Evolutionary conservation across 2,113 vertebrate species (phyloP).

Genomic region (Uria lomvia): DNA sequence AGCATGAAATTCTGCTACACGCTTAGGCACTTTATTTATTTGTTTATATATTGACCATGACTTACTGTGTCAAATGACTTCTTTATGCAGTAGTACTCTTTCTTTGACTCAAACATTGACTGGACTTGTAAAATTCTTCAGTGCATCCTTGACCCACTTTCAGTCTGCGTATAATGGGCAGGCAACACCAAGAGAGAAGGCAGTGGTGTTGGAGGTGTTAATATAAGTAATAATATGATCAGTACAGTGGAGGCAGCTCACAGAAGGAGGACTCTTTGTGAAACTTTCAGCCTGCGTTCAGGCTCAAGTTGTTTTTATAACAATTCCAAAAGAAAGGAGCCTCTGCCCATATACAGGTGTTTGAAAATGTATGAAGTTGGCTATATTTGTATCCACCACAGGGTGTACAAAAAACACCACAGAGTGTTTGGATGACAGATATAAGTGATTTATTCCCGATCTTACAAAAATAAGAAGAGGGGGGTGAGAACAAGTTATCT

Average conservation of each 20-base stretch:
- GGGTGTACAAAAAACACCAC: not conserved
- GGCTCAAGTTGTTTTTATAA: not conserved
- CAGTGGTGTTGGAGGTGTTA: not conserved
- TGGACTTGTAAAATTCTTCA: not conserved
- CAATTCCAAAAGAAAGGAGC: not conserved
- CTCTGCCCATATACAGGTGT: not conserved
- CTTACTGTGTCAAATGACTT: not conserved
- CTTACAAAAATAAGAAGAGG: not conserved
- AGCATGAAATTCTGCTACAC: not conserved
- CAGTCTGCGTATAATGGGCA: not conserved
- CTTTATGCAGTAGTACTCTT: not conserved
- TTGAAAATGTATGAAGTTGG: not conserved
- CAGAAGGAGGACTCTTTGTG: not conserved
- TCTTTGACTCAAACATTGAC: not conserved
- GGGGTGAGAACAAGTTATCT: not conserved
- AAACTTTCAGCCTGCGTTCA: not conserved
- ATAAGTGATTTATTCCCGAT: not conserved
- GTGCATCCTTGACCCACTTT: not conserved
- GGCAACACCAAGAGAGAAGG: not conserved
- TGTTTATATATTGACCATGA: not conserved
- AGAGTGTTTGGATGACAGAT: not conserved
- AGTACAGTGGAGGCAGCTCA: not conserved
- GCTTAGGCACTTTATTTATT: not conserved
- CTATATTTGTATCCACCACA: not conserved
- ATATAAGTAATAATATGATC: not conserved